A percentile compares a stretch with the other conserved stretches of the same genome.
phyloP scores from a whole-genome alignment of 1,140 invertebrate species.

The Arctopsyche grandis region DNA sequence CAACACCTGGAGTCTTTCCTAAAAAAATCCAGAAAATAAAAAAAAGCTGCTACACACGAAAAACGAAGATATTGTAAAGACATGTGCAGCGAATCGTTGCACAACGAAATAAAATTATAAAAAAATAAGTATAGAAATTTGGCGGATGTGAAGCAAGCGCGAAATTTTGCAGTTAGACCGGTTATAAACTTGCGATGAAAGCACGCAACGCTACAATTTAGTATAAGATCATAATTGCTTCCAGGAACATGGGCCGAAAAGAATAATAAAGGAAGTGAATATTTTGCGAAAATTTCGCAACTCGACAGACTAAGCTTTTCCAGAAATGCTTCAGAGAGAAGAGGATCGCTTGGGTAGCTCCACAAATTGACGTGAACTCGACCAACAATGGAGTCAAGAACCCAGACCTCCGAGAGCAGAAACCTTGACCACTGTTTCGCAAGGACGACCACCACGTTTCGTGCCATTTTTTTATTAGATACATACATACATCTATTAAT shows the following conservation, averaged over 20 bases:
- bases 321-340: background rate
- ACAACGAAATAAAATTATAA: background rate
- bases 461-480: background rate
- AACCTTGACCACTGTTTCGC: slow-evolving; percentile 15
- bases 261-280: too few species aligned
- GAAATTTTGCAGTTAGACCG: background rate
- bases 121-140: background rate
- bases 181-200: slow-evolving; percentile 1
- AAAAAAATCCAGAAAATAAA: too few species aligned
- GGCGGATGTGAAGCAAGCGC: background rate
- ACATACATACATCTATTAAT: background rate
- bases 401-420: background rate
- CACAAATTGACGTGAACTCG: background rate
- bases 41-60: too few species aligned
- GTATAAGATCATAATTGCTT: slow-evolving; percentile 5
- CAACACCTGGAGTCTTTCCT: too few species aligned
- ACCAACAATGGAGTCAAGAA: background rate
- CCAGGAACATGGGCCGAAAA: background rate
- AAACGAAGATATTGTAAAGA: too few species aligned
- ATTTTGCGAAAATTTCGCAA: too few species aligned
- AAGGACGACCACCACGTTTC: slow-evolving; percentile 3
- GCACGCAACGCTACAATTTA: slow-evolving; percentile 11
- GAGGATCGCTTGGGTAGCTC: background rate
- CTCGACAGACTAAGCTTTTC: too few species aligned
- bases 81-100: too few species aligned